Conservation (phyloP, 2,113 vertebrate genomes). For the Gambusia holbrooki region DNA sequence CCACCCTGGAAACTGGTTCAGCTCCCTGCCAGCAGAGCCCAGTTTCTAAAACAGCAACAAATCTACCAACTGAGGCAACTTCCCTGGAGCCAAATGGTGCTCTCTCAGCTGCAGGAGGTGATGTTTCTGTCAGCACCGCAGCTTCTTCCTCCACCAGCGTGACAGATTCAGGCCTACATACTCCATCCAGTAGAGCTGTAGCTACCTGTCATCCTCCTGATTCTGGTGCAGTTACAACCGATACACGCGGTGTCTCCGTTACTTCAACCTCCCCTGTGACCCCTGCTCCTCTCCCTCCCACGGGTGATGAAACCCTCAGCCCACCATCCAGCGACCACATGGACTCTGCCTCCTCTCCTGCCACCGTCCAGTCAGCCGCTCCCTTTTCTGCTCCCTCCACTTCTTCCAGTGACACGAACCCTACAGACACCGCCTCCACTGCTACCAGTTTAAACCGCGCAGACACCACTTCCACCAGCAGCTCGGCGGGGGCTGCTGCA, state of each 20-base stretch:
- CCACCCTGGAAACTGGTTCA: constrained; percentile 39
- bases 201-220: constrained; percentile 17
- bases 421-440: constrained; percentile 52
- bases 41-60: constrained; percentile 35
- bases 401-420: constrained; percentile 47
- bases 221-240: constrained; percentile 14
- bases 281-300: constrained; percentile 10
- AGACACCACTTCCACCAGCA: constrained; percentile 46
- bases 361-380: constrained; percentile 9
- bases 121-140: constrained; percentile 30
- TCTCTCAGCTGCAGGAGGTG: constrained; percentile 24
- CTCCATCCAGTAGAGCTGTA: constrained; percentile 21
- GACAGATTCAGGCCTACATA: constrained; percentile 23
- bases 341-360: constrained; percentile 26
- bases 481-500: constrained; percentile 36
- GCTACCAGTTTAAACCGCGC: constrained; percentile 33
- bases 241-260: constrained; percentile 27
- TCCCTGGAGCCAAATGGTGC: constrained; percentile 24
- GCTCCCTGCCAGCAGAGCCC: constrained; percentile 25
- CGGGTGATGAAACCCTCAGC: constrained; percentile 18
- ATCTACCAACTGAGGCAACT: constrained; percentile 29
- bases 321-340: constrained; percentile 34
- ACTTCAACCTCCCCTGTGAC: constrained; percentile 13
- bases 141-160: constrained; percentile 32
- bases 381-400: constrained; percentile 29